A percentile compares a stretch with the other conserved stretches of the same genome.
Conservation (phyloP, 2,888 invertebrate species). For the Harpalus rubripes region DNA sequence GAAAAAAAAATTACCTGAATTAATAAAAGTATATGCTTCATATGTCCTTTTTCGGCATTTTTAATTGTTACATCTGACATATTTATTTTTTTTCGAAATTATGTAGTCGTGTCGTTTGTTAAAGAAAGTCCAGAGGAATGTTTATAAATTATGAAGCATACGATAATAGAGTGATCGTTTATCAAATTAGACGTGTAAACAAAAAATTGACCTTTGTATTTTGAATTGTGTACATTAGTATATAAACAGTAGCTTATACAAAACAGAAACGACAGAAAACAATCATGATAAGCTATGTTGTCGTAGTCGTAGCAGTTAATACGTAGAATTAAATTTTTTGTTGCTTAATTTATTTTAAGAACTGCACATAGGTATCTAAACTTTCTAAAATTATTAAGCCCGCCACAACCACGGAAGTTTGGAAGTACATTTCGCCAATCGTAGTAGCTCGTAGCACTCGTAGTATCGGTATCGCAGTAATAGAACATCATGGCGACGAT, state of each 20-base stretch:
- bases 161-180: slow-evolving; percentile 37
- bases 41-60: slow-evolving; percentile 79
- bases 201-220: slow-evolving; percentile 48
- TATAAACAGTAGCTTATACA: neutral
- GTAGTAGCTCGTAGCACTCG: slow-evolving; percentile 50
- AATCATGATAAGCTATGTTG: neutral
- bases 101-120: neutral
- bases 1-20: slow-evolving; percentile 77
- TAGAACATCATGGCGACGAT: slow-evolving; percentile 84
- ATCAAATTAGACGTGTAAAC: slow-evolving; percentile 9
- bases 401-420: slow-evolving; percentile 17
- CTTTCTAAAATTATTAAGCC: slow-evolving; percentile 42
- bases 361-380: neutral
- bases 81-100: neutral
- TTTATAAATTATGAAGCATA: neutral
- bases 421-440: slow-evolving; percentile 22
- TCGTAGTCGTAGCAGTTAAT: neutral
- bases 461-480: slow-evolving; percentile 39
- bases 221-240: neutral
- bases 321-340: slow-evolving; percentile 26
- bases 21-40: slow-evolving; percentile 79
- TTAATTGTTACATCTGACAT: slow-evolving; percentile 74
- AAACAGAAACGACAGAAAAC: neutral
- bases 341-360: slow-evolving; percentile 55
- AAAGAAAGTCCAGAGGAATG: neutral